Evolutionary conservation across 2,113 vertebrate genomes (phyloP).

Genomic region (Herpetotheres cachinnans): DNA sequence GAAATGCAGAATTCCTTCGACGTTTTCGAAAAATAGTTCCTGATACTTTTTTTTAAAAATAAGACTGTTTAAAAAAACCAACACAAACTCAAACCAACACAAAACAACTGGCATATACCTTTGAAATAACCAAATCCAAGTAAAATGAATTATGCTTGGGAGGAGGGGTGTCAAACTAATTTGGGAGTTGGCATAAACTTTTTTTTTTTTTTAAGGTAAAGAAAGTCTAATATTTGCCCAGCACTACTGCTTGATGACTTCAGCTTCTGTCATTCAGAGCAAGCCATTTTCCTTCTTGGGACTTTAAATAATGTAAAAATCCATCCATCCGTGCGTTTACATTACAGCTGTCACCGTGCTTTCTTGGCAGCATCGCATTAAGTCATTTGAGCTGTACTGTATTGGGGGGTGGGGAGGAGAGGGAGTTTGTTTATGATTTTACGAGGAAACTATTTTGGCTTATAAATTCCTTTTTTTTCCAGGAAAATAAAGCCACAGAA

Average conservation of each 20-base stretch:
- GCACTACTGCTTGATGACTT: background rate
- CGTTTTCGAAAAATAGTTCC: background rate
- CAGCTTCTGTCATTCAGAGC: background rate
- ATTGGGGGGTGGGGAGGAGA: background rate
- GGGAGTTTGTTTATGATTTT: constrained; percentile 4
- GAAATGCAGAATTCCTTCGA: background rate
- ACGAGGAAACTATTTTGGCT: constrained; percentile 4
- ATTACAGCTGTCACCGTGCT: background rate
- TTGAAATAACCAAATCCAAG: background rate
- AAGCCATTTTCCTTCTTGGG: background rate
- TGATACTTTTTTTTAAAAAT: background rate
- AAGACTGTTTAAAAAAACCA: background rate
- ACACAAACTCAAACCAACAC: background rate
- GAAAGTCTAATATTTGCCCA: background rate
- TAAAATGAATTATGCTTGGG: background rate
- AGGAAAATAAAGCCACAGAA: background rate
- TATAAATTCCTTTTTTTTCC: background rate
- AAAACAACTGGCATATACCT: background rate
- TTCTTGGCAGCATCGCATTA: background rate
- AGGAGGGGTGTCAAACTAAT: background rate
- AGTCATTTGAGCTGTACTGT: background rate
- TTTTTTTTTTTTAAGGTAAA: background rate
- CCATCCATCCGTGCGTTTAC: background rate
- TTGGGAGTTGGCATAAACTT: background rate
- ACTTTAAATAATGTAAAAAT: background rate